Evolutionary conservation across 1,140 invertebrate species (phyloP).

Genomic region (Sitodiplosis mosellana): DNA sequence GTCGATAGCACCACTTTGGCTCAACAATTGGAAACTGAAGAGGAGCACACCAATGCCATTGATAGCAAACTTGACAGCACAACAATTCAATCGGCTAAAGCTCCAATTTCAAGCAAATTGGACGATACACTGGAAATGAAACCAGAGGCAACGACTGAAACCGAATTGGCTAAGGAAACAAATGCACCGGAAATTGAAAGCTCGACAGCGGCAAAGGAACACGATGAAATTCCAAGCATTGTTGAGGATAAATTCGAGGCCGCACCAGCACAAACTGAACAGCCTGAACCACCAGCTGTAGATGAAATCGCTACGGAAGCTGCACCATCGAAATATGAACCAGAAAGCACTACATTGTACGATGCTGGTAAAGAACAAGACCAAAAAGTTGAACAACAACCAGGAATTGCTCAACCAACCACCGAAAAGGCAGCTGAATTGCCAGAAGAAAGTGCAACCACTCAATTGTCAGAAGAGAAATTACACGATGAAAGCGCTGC

Average conservation of each 20-base stretch:
- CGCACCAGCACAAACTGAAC: no score
- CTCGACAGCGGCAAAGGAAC: no score
- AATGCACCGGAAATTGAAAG: no score
- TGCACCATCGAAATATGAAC: neutral
- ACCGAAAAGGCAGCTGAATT: slow-evolving; percentile 5
- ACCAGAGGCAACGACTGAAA: neutral
- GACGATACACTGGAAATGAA: neutral
- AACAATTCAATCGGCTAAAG: neutral
- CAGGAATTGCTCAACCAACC: neutral
- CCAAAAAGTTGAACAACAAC: neutral
- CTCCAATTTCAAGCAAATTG: neutral
- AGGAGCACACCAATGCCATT: no score
- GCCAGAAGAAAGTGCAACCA: slow-evolving; percentile 4
- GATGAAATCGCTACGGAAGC: no score
- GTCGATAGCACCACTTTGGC: no score
- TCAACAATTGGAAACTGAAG: no score
- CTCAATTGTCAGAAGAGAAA: neutral
- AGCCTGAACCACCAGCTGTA: no score
- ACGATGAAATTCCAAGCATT: no score
- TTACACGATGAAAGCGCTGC: neutral
- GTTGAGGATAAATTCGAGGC: no score
- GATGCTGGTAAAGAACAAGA: neutral
- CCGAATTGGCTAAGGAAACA: no score
- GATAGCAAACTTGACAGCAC: no score
- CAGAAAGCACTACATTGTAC: neutral